Base-by-base conservation (phyloP, 1,140 invertebrate species). In the Chironomus striatipennis region DNA sequence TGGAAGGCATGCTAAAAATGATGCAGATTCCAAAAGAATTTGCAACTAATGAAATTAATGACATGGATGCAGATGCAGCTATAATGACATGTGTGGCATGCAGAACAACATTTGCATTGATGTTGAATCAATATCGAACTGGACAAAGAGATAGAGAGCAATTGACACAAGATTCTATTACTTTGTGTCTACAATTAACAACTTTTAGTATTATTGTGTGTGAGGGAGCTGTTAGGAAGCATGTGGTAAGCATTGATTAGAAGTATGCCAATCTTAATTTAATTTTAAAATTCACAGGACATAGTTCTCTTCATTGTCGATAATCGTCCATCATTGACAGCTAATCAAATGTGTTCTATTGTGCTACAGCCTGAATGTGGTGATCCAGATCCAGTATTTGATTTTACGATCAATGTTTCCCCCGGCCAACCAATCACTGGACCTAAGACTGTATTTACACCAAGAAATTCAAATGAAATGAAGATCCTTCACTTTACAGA, bases 401-500 rank as follows among this genome's bases (percentile, higher is more conserved):
- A 73, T 73, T 73, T 73, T 43, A 42, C 73, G 15, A 9, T 73
- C 15, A 18, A n/a, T 42, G 15, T 73, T 0, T n/a, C 24, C 5
- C 21, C 24, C 6, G 73, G 24, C 7, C 73, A 9, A 15, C n/a
- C 73, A 5, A 73, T 73, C 1, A 73, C 73, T 42, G n/a, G 20
- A 43, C 20, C 73, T 17, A 73, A 73, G 42, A 8, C 73, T 8
- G 42, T 10, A 1, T 73, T 21, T 1, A 8, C 17, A 17, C 73
- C 73, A 42, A 42, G 73, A 74, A 47, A 15, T 15, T 6, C 43
- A 1, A 76, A 80, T 73, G 21, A 70, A 72, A 74, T 88, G 0
- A 85, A 88, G 78, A 84, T 95, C 20, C 83, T 93, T 10, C 90
- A 96, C 43, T 79, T 96, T 65, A 88, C 90, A 0, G 94, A 96